A percentile compares a stretch with the other conserved stretches of the same genome.
These are phyloP conservation scores for Luperina nickerlii DNA, from an alignment of 2,888 invertebrate genomes.

Conservation along the genomic window DNA sequence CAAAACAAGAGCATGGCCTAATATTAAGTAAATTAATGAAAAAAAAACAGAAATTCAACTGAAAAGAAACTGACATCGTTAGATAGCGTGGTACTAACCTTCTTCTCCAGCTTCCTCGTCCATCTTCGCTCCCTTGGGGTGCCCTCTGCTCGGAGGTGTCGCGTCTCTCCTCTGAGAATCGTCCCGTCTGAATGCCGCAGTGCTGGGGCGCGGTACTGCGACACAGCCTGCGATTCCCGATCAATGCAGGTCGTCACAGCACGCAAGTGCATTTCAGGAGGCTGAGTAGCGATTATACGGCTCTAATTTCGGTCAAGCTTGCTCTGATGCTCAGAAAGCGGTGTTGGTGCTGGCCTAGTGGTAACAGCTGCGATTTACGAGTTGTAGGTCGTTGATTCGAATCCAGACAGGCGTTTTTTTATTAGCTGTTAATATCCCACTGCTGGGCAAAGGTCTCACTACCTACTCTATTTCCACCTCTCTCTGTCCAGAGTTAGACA, in stretches of 20 bases:
- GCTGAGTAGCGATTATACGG: conserved; percentile 22
- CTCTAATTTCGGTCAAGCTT: background rate
- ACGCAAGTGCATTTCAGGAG: conserved; percentile 46
- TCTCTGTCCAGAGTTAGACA: too few species aligned
- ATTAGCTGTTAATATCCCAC: too few species aligned
- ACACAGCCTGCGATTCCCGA: background rate
- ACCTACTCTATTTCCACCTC: too few species aligned
- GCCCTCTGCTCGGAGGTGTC: background rate
- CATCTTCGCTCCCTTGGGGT: background rate
- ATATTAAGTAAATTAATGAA: background rate
- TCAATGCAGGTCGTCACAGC: conserved; percentile 24
- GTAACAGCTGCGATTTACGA: background rate
- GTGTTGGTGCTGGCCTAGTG: too few species aligned
- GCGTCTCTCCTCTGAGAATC: background rate
- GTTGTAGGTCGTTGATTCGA: too few species aligned
- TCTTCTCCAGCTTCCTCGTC: background rate
- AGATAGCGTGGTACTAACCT: conserved; percentile 16
- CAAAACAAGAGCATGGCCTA: background rate
- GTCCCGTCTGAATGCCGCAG: conserved; percentile 11
- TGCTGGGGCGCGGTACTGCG: conserved; percentile 4
- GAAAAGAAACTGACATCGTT: background rate
- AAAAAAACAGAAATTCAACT: background rate
- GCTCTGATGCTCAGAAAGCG: background rate
- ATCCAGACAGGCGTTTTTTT: too few species aligned
- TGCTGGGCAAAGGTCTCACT: too few species aligned